Conservation (phyloP, 2,113 vertebrate genomes). For the Indicator maculatus region DNA sequence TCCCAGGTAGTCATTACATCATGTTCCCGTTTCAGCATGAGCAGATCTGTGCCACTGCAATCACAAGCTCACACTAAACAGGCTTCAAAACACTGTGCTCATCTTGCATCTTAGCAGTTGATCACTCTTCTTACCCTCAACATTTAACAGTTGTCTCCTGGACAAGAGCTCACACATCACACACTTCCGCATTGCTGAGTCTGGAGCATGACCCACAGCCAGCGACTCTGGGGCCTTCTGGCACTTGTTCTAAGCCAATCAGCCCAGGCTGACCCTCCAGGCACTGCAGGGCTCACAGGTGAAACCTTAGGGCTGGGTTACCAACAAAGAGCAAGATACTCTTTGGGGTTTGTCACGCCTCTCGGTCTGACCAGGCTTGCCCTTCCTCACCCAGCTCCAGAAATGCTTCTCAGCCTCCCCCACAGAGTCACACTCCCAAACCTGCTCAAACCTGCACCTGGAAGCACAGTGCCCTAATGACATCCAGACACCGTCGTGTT, state of each 20-base stretch:
- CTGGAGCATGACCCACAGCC: not conserved
- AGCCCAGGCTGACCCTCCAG: not conserved
- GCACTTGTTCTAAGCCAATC: not conserved
- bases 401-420: not conserved
- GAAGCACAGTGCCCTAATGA: not conserved
- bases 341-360: not conserved
- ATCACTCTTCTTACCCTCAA: not conserved
- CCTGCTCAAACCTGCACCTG: not conserved
- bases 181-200: not conserved
- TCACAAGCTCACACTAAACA: not conserved
- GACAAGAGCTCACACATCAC: not conserved
- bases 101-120: not conserved
- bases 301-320: not conserved
- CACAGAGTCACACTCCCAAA: not conserved
- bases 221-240: not conserved
- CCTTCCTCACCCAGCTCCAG: not conserved
- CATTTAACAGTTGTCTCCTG: not conserved
- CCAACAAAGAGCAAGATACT: not conserved
- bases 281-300: not conserved
- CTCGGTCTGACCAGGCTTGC: not conserved
- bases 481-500: not conserved
- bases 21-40: fast-evolving
- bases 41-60: not conserved
- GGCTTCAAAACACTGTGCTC: not conserved
- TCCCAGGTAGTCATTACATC: not conserved